Base-by-base conservation (phyloP, 2,113 vertebrate species). In the Hippocampus abdominalis region DNA sequence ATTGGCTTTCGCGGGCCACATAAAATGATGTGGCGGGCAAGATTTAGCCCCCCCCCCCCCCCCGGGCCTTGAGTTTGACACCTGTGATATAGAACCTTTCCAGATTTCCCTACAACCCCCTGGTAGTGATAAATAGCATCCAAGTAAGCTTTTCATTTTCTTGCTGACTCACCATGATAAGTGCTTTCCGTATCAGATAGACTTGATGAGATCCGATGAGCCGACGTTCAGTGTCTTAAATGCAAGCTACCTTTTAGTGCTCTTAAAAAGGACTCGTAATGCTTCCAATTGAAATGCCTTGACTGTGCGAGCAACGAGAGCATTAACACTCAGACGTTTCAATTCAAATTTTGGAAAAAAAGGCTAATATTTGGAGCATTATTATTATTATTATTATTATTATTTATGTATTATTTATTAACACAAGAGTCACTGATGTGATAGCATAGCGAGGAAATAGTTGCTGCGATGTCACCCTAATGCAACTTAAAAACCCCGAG, bases 131-230 rank as follows among this genome's bases (percentile, higher is more conserved):
- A 5, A 68, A 69, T 23, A 44, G 21, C 27, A 51, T 11, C 3
- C 57, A 48, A 16, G 7, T 54, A 53, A 72, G 62, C 23, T 63
- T 61, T 62, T 18, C 21, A 23, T 56, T 56, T 48, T 70, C 71
- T 51, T 67, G 57, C 66, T 73, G 73, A 70, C 63, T 71, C 36
- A 36, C 20, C 56, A 20, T 44, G 27, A 68, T 60, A 21, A 8
- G 23, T 69, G 39, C 2, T 72, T 68, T 59, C 13, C 15, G 8
- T 48, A 69, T 69, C 56, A 16, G 25, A 29, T 61, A 12, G 25
- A 32, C 44, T 21, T 68, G 21, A 68, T 57, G 25, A 68, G 3
- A 18, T 57, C 6, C 36, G 32, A 53, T 53, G n/a, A 67, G 48
- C 20, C 39, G 48, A 36, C 32, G 8, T 65, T 20, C 29, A 42